Base-by-base conservation (phyloP, 2,113 vertebrate genomes). In the chimpanzee (Pan troglodytes) region DNA sequence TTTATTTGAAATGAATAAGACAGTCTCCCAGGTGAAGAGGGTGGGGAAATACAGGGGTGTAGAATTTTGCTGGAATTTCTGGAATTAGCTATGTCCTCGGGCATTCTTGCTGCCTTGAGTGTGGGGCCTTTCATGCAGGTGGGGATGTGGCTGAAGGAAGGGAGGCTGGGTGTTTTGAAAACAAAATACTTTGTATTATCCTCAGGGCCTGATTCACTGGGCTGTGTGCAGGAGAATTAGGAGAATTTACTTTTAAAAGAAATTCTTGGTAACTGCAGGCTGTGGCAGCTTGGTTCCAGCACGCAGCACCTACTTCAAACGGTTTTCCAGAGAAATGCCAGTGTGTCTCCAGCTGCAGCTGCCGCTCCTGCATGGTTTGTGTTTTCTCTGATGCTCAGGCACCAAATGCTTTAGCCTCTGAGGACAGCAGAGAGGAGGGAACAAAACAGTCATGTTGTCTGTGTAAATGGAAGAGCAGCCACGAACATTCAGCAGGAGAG, bases 311-410 rank as follows among this genome's bases (percentile, higher is more conserved):
- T 1, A 14, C 55, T 78, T 91, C 68, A 48, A 17, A 55, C 22
- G 40, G 27, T 14, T 64, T 30, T 13, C 30, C 22, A 23, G 6
- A 50, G 40, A 3, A 22, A 1, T 3, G 30, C 38, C 43, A 3
- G 25, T 3, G 38, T 13, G 40, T 16, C 8, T 40, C 67, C 9
- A 55, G 30, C 23, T 6, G 0, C 27, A 16, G 43, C n/a, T 10
- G 3, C 35, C 17, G 18, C 0, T 35, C 35, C n/a, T 11, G 35
- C 1, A 3, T 3, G 25, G 12, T 55, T 27, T 17, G 6, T 55
- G 8, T 38, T 83, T 70, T 52, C 89, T 48, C 30, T 43, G 7
- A 10, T 45, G n/a, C 27, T 52, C 40, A 25, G 4, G 9, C 20
- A 18, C 14, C 38, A 35, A 3, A 20, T 12, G 2, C 48, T 23